Percentiles rank a stretch among this genome's conserved stretches.
These are phyloP conservation scores for Caenorhabditis latens DNA, from an alignment of 1,140 invertebrate species.

Conservation along the genomic window DNA sequence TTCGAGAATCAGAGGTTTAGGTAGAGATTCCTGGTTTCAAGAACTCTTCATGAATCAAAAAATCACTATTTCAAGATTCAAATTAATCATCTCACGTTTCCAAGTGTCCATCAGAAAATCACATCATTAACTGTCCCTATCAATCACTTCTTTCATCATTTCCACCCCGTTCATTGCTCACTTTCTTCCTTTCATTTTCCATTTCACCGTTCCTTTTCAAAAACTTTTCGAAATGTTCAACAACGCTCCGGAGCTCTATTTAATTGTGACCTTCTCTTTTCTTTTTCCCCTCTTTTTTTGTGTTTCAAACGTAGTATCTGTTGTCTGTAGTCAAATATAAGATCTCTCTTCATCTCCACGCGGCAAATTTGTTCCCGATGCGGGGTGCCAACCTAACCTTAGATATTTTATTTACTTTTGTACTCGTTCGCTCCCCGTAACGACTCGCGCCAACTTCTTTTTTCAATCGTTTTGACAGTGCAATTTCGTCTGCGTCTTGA, in stretches of 20 bases:
- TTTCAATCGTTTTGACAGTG: slow-evolving; percentile 39
- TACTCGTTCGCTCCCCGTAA: slow-evolving; percentile 28
- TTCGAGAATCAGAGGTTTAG: no score
- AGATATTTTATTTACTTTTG: slow-evolving; percentile 50
- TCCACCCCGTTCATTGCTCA: neutral
- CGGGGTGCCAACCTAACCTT: slow-evolving; percentile 51
- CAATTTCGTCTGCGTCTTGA: slow-evolving; percentile 29
- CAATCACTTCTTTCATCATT: neutral
- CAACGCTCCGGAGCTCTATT: neutral
- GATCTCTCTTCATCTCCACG: no score
- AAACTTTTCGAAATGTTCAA: neutral
- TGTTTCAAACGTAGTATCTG: slow-evolving; percentile 13
- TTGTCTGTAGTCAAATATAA: slow-evolving; percentile 49
- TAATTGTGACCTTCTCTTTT: slow-evolving; percentile 23
- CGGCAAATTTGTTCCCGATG: slow-evolving; percentile 37
- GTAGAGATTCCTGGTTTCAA: no score
- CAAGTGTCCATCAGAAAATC: neutral
- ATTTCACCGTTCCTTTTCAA: neutral
- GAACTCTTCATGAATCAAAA: no score
- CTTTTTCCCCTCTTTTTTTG: slow-evolving; percentile 17
- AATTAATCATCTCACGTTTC: neutral
- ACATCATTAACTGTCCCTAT: neutral
- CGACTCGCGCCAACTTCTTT: slow-evolving; percentile 6
- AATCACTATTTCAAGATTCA: neutral
- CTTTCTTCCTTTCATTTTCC: neutral